Evolutionary conservation across 2,797 vertebrate genomes (phyloP), one percentile per base, ranked within the genome.

Genomic region (Hylomyscus alleni): DNA sequence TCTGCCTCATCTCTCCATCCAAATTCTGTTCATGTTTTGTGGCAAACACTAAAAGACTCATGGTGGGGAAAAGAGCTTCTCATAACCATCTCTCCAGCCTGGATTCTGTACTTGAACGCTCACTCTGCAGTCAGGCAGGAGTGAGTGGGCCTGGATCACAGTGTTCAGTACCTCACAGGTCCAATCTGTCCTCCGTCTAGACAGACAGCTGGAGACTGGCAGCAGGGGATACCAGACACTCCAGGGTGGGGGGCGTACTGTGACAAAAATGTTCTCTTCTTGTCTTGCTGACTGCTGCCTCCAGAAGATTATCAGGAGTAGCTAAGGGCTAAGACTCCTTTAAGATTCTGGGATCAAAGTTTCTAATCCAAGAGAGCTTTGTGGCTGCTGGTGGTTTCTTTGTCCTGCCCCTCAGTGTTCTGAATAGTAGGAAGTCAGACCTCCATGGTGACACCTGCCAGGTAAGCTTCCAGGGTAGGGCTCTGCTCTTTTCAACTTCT

Each of bases 141-240:
- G 90, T 83, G 92, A 81, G 94, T 95, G 93, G 93, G 96, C 92
- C 93, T 93, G 50, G 98, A 97, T 96, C 97, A 95, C 94, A 97
- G 93, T 44, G 98, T 98, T 98, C 98, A 50, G 98, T 97, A 97
- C 97, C 98, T 98, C 96, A 56, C 77, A 56, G 95, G 93, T 97
- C 97, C 95, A 92, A 95, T 96, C 96, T 98, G 98, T 96, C 98
- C 96, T 96, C 80, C 1, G 67, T 96, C 97, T 97, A 97, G 97
- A 98, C 96, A 98, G 98, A 97, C 98, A 98, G 97, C 97, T 98
- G 98, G 98, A 98, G 98, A 54, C 94, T 86, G 60, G 58, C 96
- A 96, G 95, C 96, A 44, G 76, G 85, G 37, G 88, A 97, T 97
- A 97, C 97, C 97, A 98, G 98, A 97, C 96, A 77, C 73, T 78